A percentile compares a stretch with the other conserved stretches of the same genome.
Conservation (phyloP, 2,888 invertebrate genomes). For the Brachyptera putata region DNA sequence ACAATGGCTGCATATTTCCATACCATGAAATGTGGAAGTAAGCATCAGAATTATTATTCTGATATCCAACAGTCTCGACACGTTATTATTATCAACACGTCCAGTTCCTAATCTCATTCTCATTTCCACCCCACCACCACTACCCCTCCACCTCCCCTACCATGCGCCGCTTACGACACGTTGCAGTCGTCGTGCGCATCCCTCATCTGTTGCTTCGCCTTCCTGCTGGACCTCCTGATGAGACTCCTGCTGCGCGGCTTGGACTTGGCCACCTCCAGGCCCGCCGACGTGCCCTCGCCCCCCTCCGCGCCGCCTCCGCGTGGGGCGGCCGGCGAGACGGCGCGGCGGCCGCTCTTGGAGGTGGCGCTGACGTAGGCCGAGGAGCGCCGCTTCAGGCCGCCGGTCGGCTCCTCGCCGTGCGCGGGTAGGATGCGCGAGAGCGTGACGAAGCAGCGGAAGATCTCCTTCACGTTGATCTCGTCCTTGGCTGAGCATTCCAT, state of each 20-base stretch:
- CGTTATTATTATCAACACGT: too few species aligned
- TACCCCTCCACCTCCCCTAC: too few species aligned
- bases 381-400: conserved; percentile 64
- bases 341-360: conserved; percentile 31
- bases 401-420: conserved; percentile 52
- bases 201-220: conserved; percentile 72
- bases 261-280: conserved; percentile 46
- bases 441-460: conserved; percentile 74
- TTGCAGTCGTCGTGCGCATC: conserved; percentile 70
- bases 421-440: conserved; percentile 67
- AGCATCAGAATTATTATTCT: too few species aligned
- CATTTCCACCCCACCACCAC: too few species aligned
- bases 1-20: too few species aligned
- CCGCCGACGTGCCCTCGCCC: conserved; percentile 41
- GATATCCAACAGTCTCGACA: too few species aligned
- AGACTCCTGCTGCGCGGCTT: conserved; percentile 68
- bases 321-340: conserved; percentile 39
- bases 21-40: too few species aligned
- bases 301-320: conserved; percentile 38
- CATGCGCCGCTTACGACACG: conserved; percentile 59
- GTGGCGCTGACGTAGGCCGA: conserved; percentile 59
- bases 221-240: conserved; percentile 73
- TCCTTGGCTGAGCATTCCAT: conserved; percentile 76
- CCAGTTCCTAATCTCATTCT: too few species aligned
- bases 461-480: conserved; percentile 71